Evolutionary conservation across 1,140 invertebrate genomes (phyloP), one percentile per base, ranked within the genome.

Genomic region (Ditylenchus dipsaci): DNA sequence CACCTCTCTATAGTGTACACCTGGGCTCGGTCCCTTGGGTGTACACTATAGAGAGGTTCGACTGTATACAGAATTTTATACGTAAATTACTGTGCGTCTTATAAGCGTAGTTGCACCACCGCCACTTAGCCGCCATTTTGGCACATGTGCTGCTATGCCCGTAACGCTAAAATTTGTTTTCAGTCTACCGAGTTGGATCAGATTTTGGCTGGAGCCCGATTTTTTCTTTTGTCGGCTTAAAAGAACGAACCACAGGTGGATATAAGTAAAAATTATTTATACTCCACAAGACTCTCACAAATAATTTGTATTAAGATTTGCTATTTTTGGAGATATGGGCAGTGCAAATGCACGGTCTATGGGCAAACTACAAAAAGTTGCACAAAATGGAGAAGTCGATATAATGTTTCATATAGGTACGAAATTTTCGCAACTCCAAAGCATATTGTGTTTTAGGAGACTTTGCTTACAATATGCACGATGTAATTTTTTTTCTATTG

Each of bases 271-370:
- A 13, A 26, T 13, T 59, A 26, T 11, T 59, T 15, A 1, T 65
- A 38, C n/a, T 19, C 1, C 21, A 68, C 27, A 68, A 26, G 19
- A 65, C 21, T 63, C 43, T 30, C 43, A 43, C 26, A 26, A 3
- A 3, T 19, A 43, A 38, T n/a, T 23, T 38, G 29, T 17, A 30
- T 67, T 19, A 13, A 73, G 73, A 38, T 78, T 86, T 67, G 85
- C 84, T 5, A 71, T 88, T 26, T 87, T 82, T 76, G 87, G 87
- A 8, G 87, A 87, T 77, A 83, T 87, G 80, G 87, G 87, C 19
- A 86, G 84, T 71, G 72, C 73, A 9, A 87, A 87, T 78, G 86
- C 84, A 21, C 82, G 84, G 47, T 86, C 86, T 19, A 65, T 87
- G 1, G 79, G 84, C 1, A 67, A 82, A 45, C 74, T 87, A 30